Conservation (phyloP, 2,888 invertebrate species). For the Drosophila atroscutellata region DNA sequence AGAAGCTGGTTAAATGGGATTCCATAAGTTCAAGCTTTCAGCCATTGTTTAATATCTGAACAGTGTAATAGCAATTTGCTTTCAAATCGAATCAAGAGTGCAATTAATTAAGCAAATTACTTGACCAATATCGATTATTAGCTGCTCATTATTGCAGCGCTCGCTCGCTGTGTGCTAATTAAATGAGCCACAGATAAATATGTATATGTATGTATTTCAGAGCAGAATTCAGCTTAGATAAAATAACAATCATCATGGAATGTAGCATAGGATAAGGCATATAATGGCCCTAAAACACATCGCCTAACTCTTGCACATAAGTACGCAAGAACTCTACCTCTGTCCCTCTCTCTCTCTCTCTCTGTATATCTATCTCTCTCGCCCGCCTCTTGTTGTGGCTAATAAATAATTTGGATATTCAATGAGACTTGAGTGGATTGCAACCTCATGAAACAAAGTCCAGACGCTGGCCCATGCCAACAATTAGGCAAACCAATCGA, state of each 20-base stretch:
- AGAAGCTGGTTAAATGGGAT: conserved; percentile 11
- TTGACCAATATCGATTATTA: conserved; percentile 14
- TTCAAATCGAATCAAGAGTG: conserved; percentile 1
- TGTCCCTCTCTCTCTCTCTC: not conserved
- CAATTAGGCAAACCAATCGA: conserved; percentile 55
- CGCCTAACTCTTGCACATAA: conserved; percentile 21
- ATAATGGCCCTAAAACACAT: conserved; percentile 37
- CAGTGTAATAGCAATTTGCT: not conserved
- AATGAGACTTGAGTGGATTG: conserved; percentile 43
- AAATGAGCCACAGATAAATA: conserved; percentile 12
- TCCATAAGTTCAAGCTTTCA: conserved; percentile 3
- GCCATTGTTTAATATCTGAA: not conserved
- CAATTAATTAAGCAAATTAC: conserved; percentile 23
- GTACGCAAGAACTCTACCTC: not conserved
- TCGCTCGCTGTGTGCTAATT: conserved; percentile 22
- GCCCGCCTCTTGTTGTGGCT: conserved; percentile 14
- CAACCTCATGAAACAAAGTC: conserved; percentile 33
- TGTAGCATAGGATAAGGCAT: conserved; percentile 5
- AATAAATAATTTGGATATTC: conserved; percentile 52
- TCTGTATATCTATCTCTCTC: not conserved
- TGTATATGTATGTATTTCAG: not conserved
- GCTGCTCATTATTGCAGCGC: conserved; percentile 7
- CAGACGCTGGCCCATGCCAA: conserved; percentile 15
- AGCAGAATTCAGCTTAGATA: conserved; percentile 6
- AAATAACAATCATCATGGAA: conserved; percentile 11